These are phyloP conservation scores for Cylas formicarius DNA, from an alignment of 1,140 invertebrate species.

Conservation along the genomic window DNA sequence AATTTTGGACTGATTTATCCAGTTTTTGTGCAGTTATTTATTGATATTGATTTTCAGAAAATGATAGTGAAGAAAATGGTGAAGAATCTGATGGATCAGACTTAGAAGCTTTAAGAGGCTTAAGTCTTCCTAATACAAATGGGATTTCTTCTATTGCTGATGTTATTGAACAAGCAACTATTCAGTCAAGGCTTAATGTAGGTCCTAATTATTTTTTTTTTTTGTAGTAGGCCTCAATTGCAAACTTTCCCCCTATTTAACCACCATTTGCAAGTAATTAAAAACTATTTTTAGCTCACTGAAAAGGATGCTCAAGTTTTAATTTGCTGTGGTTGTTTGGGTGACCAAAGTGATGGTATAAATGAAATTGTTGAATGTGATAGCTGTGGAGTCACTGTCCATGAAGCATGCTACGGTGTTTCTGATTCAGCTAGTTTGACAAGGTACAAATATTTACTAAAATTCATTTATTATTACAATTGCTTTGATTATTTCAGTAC, in stretches of 20 bases:
- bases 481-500: slow-evolving; percentile 46
- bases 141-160: slow-evolving; percentile 44
- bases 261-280: background rate
- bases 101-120: slow-evolving; percentile 38
- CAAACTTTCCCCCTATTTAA: no score
- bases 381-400: slow-evolving; percentile 89
- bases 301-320: slow-evolving; percentile 47
- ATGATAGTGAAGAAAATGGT: slow-evolving; percentile 38
- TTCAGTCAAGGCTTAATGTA: slow-evolving; percentile 24
- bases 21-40: background rate
- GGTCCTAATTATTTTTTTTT: background rate
- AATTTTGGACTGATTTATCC: background rate
- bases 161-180: slow-evolving; percentile 48
- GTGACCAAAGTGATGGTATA: slow-evolving; percentile 83
- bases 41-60: slow-evolving; percentile 19
- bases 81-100: slow-evolving; percentile 29
- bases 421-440: slow-evolving; percentile 85
- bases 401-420: slow-evolving; percentile 96
- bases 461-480: background rate
- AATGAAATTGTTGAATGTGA: slow-evolving; percentile 98
- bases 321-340: slow-evolving; percentile 89
- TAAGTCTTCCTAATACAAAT: slow-evolving; percentile 29
- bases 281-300: slow-evolving; percentile 28
- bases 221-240: no score
- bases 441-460: slow-evolving; percentile 43